Conservation (phyloP, 2,113 vertebrate species). For the Polyodon spathula region DNA sequence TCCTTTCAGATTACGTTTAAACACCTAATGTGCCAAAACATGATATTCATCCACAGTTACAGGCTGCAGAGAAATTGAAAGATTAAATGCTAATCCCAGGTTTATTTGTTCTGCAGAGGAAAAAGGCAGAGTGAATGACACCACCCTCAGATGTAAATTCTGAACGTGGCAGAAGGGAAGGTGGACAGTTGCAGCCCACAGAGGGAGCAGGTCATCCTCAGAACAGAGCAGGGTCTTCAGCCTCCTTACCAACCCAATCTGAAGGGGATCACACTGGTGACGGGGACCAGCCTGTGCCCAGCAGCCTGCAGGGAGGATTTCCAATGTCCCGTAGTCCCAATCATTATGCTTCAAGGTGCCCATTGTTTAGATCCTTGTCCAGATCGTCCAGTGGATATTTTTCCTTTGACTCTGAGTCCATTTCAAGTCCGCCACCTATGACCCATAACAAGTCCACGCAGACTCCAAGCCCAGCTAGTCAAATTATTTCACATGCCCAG, state of each 20-base stretch:
- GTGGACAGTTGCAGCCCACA: slow-evolving; percentile 47
- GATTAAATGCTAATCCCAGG: slow-evolving; percentile 18
- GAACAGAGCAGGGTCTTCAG: slow-evolving; percentile 47
- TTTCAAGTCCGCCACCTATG: slow-evolving; percentile 65
- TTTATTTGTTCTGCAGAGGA: slow-evolving; percentile 60
- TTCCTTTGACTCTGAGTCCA: slow-evolving; percentile 75
- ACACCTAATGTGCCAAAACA: too few relatives aligned
- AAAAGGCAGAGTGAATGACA: slow-evolving; percentile 63
- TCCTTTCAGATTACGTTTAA: too few relatives aligned
- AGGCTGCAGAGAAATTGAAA: background rate
- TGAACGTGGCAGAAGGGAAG: slow-evolving; percentile 44
- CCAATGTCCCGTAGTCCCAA: slow-evolving; percentile 57
- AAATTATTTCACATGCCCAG: slow-evolving; percentile 48
- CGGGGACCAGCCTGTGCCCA: slow-evolving; percentile 42
- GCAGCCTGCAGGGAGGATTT: slow-evolving; percentile 51
- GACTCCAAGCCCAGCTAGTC: slow-evolving; percentile 76
- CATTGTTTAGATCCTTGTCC: slow-evolving; percentile 62
- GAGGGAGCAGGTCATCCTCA: slow-evolving; percentile 35
- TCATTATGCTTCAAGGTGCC: slow-evolving; percentile 68
- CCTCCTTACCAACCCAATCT: slow-evolving; percentile 39
- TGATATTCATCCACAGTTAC: too few relatives aligned
- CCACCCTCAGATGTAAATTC: slow-evolving; percentile 56
- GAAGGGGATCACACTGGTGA: slow-evolving; percentile 50
- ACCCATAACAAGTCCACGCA: slow-evolving; percentile 76
- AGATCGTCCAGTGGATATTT: slow-evolving; percentile 87